These are phyloP conservation scores for Erpornis zantholeuca DNA, from an alignment of 2,113 vertebrate species.

Conservation along the genomic window DNA sequence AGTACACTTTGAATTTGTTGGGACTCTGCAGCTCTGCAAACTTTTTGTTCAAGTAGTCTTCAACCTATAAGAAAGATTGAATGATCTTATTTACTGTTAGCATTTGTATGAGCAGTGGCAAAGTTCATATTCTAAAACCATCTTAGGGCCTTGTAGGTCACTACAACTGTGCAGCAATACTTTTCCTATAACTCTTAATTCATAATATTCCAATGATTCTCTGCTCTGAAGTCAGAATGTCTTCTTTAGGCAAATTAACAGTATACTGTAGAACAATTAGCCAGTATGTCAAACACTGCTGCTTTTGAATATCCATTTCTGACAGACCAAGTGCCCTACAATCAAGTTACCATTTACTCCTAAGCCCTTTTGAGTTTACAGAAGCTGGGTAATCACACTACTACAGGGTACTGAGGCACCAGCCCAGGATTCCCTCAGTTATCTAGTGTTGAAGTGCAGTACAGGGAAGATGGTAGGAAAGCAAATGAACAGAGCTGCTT, in stretches of 20 bases:
- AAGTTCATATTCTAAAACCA: not conserved
- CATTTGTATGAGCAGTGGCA: not conserved
- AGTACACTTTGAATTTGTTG: constrained; percentile 86
- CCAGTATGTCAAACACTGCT: not conserved
- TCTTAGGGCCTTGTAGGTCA: not conserved
- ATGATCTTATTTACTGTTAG: not conserved
- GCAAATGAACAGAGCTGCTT: not conserved
- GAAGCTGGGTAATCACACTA: not conserved
- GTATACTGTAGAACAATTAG: not conserved
- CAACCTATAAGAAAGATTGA: constrained; percentile 73
- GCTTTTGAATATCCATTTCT: not conserved
- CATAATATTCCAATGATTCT: not conserved
- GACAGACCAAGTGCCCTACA: not conserved
- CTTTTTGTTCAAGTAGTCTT: constrained; percentile 79
- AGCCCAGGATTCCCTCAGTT: not conserved
- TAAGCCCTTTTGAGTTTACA: not conserved
- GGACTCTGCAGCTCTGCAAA: constrained; percentile 86
- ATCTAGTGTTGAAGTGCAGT: not conserved
- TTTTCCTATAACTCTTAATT: not conserved
- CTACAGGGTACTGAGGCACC: not conserved
- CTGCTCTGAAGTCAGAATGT: not conserved
- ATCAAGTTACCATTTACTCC: not conserved
- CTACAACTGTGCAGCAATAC: not conserved
- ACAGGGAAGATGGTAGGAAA: not conserved
- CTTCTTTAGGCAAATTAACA: not conserved